Base-by-base conservation (phyloP, 2,113 vertebrate genomes). In the Perognathus longimembris region DNA sequence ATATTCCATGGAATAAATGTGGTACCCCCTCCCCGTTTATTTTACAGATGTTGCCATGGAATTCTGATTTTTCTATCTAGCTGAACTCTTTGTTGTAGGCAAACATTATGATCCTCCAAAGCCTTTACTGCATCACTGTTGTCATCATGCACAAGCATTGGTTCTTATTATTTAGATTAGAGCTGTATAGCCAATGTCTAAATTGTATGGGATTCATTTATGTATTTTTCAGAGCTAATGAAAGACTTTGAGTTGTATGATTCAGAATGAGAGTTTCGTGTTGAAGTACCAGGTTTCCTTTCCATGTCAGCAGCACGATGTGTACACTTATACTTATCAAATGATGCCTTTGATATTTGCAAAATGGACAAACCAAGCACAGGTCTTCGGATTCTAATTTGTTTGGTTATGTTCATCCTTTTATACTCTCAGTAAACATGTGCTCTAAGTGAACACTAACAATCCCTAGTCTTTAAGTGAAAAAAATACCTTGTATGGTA, bases 231-330 rank as follows among this genome's bases (percentile, higher is more conserved):
- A 30, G n/a, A 32, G 12, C 76, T 28, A 85, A 28, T 24, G 45
- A 91, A 94, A 61, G 1, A 10, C 5, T 77, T 82, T 75, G 91
- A 36, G 83, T 32, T 88, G 67, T 61, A 66, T 0, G 0, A 40
- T 59, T 92, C 67, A 91, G 73, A 93, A 92, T 70, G 91, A 14
- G 38, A 26, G 30, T 50, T 73, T 21, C n/a, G 50, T 40, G 30
- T 67, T 83, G 21, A 22, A 76, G n/a, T 73, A 54, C 3, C 54
- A 71, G 89, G 88, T 63, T 4, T 59, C 54, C 7, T 71, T 83
- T 78, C 57, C 20, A 3, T 28, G n/a, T 89, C 77, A 61, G 1
- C 28, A 40, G 9, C 34, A 14, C 79, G 34, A 14, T 9, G 1
- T 36, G 6, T 57, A 1, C 57, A 63, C 14, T 45, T 28, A 34